A percentile compares a stretch with the other conserved stretches of the same genome.
phyloP scores from a whole-genome alignment of 2,113 vertebrate species.

The Hemiprocne comata region DNA sequence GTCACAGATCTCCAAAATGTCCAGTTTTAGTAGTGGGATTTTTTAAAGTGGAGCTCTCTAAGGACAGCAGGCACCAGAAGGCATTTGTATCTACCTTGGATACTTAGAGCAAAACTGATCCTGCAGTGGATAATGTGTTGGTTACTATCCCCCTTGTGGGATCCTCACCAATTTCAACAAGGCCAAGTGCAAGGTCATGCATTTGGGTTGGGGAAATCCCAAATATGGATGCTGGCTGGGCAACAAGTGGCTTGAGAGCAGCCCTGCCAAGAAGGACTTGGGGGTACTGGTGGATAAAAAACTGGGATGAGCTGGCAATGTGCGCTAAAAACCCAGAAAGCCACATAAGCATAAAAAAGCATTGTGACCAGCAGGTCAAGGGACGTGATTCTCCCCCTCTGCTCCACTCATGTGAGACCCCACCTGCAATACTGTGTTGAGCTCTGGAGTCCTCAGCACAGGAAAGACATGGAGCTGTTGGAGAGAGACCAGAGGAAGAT shows the following conservation, averaged over 20 bases:
- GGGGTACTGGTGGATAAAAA: no score
- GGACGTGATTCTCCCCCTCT: no score
- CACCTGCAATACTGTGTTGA: no score
- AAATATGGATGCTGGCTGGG: background rate
- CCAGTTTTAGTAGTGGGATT: background rate
- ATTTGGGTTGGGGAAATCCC: accelerated
- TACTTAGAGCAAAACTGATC: background rate
- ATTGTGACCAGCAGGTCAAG: no score
- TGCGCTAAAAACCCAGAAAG: no score
- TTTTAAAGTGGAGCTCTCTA: background rate
- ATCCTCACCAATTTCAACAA: background rate
- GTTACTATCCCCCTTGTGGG: background rate
- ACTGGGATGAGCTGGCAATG: no score
- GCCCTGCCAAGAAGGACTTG: no score
- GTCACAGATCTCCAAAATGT: background rate
- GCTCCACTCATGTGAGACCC: no score
- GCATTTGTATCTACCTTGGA: background rate
- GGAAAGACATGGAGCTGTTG: no score
- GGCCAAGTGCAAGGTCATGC: background rate
- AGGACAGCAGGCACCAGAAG: background rate
- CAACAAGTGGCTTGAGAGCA: background rate
- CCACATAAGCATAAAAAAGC: no score
- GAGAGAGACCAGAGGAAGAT: no score
- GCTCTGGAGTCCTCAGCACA: no score
- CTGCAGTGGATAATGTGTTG: background rate